phyloP scores from a whole-genome alignment of 2,888 invertebrate genomes.

The Xestia sexstrigata region DNA sequence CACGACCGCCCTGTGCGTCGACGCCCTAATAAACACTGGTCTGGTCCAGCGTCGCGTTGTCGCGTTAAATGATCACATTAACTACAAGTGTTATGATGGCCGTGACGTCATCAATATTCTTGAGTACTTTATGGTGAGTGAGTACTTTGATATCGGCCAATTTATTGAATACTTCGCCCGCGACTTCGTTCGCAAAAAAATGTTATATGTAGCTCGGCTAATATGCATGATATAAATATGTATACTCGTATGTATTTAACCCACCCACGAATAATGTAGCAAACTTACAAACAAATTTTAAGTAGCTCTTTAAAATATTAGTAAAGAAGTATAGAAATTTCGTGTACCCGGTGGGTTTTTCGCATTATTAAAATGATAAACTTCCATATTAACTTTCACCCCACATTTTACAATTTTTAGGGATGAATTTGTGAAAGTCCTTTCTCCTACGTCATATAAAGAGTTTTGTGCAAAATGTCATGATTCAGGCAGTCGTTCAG shows the following conservation, averaged over 20 bases:
- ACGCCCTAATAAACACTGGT: constrained; percentile 70
- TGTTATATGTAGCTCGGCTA: too few species aligned
- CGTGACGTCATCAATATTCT: constrained; percentile 72
- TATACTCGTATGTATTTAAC: too few species aligned
- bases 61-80: constrained; percentile 77
- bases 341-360: too few species aligned
- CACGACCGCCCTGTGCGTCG: constrained; percentile 67
- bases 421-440: background rate
- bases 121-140: background rate
- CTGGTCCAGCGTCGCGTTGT: constrained; percentile 45
- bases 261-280: too few species aligned
- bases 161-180: constrained; percentile 6
- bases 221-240: too few species aligned
- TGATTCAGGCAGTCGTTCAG: too few species aligned
- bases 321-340: too few species aligned
- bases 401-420: background rate
- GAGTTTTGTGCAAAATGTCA: too few species aligned
- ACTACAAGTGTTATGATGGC: constrained; percentile 70
- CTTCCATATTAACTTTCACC: background rate
- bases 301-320: too few species aligned
- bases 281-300: too few species aligned
- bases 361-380: background rate
- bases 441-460: too few species aligned
- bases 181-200: too few species aligned
- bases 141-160: constrained; percentile 5